Evolutionary conservation across 1,140 invertebrate species (phyloP).

Genomic region (Drosophila pachea): DNA sequence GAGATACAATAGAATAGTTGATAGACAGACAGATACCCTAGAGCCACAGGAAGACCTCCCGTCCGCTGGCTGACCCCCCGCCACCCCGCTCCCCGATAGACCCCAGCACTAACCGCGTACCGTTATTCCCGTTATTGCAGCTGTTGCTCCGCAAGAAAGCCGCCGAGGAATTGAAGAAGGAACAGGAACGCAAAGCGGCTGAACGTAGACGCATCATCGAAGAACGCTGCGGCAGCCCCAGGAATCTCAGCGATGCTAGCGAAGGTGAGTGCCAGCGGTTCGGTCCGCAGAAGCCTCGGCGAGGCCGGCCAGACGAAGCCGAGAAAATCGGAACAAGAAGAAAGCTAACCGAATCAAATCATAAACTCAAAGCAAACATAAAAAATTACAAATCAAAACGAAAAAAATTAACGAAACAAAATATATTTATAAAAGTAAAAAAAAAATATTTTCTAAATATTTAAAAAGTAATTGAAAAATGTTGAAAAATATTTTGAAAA

Average conservation of each 20-base stretch:
- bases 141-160: constrained; percentile 99
- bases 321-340: constrained; percentile 1
- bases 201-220: constrained; percentile 98
- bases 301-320: neutral
- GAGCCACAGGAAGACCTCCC: too few relatives aligned
- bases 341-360: constrained; percentile 4
- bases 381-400: too few relatives aligned
- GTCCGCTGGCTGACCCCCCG: too few relatives aligned
- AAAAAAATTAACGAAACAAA: too few relatives aligned
- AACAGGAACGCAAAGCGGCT: constrained; percentile 98
- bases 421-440: too few relatives aligned
- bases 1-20: too few relatives aligned
- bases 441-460: too few relatives aligned
- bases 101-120: too few relatives aligned
- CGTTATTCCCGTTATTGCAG: constrained; percentile 79
- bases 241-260: constrained; percentile 93
- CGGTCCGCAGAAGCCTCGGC: constrained; percentile 1
- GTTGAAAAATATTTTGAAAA: too few relatives aligned
- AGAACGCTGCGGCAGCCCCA: constrained; percentile 94
- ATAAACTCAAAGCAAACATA: constrained; percentile 29
- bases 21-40: too few relatives aligned
- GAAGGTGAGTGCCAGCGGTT: constrained; percentile 86
- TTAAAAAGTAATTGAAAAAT: too few relatives aligned
- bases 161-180: constrained; percentile 99
- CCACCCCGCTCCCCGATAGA: too few relatives aligned